A percentile compares a stretch with the other conserved stretches of the same genome.
phyloP scores from a whole-genome alignment of 2,113 vertebrate species.

The Prunella himalayana region DNA sequence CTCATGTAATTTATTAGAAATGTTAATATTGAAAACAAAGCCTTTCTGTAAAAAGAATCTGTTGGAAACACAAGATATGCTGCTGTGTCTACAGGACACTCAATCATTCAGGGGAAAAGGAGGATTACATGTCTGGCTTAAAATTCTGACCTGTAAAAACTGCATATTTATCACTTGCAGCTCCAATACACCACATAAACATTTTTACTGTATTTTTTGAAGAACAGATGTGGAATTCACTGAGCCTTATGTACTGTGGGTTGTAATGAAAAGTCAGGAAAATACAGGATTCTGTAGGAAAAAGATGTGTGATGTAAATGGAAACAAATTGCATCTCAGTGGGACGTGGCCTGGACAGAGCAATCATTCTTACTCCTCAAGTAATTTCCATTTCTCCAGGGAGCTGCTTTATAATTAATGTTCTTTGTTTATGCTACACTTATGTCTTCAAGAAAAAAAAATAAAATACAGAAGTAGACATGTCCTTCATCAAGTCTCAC shows the following conservation, averaged over 20 bases:
- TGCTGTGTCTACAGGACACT: not conserved
- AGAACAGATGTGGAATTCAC: not conserved
- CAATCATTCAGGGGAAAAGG: not conserved
- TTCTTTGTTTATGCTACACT: slow-evolving; percentile 36
- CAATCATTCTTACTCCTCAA: slow-evolving; percentile 7
- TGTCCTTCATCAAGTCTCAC: not conserved
- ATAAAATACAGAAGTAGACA: not conserved
- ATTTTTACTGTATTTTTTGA: not conserved
- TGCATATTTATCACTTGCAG: not conserved
- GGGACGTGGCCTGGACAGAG: not conserved
- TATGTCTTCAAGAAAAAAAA: not conserved
- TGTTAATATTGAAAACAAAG: not conserved
- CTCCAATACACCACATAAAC: not conserved
- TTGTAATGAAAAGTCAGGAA: not conserved
- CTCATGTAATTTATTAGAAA: not conserved
- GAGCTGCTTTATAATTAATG: slow-evolving; percentile 47
- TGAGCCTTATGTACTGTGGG: not conserved
- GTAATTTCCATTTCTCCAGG: slow-evolving; percentile 47
- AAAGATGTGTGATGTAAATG: slow-evolving; percentile 1
- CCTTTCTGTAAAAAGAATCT: not conserved
- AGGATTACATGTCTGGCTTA: not conserved
- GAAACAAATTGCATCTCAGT: slow-evolving; percentile 37
- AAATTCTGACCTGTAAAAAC: not conserved
- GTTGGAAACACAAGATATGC: not conserved
- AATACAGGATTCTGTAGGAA: not conserved